Percentiles rank a stretch among this genome's conserved stretches.
phyloP scores from a whole-genome alignment of 1,140 invertebrate species.

The Babylonia areolata region DNA sequence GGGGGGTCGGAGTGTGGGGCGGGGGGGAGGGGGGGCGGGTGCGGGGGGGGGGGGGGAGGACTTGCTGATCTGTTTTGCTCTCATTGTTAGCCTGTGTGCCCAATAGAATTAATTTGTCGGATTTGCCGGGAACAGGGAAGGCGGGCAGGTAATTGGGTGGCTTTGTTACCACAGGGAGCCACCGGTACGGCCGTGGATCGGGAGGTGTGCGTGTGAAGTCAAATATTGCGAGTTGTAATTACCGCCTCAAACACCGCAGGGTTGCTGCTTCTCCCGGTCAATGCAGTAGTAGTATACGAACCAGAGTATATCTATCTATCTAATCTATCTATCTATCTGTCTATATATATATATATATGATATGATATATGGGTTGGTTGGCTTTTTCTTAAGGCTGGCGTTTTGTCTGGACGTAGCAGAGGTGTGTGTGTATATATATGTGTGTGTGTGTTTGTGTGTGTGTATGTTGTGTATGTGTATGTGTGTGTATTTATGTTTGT shows the following conservation, averaged over 20 bases:
- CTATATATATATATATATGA: too few relatives aligned
- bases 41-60: too few relatives aligned
- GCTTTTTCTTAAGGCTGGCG: too few relatives aligned
- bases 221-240: conserved; percentile 43
- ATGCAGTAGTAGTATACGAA: too few relatives aligned
- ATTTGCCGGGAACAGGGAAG: background rate
- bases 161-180: too few relatives aligned
- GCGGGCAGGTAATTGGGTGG: conserved; percentile 1
- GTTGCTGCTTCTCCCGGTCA: too few relatives aligned
- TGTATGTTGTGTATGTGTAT: background rate
- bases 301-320: background rate
- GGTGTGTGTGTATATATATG: background rate
- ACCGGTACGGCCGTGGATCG: too few relatives aligned
- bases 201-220: conserved; percentile 28
- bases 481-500: background rate
- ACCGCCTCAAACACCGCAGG: background rate
- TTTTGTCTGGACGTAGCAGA: too few relatives aligned
- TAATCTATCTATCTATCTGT: background rate
- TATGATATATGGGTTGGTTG: too few relatives aligned
- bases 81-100: conserved; percentile 1
- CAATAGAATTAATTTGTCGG: conserved; percentile 32
- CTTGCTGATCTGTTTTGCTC: background rate
- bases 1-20: too few relatives aligned
- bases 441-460: background rate
- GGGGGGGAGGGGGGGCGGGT: too few relatives aligned